A percentile compares a stretch with the other conserved stretches of the same genome.
Evolutionary conservation across 1,140 invertebrate species (phyloP).

Genomic region (Aphidius gifuensis): DNA sequence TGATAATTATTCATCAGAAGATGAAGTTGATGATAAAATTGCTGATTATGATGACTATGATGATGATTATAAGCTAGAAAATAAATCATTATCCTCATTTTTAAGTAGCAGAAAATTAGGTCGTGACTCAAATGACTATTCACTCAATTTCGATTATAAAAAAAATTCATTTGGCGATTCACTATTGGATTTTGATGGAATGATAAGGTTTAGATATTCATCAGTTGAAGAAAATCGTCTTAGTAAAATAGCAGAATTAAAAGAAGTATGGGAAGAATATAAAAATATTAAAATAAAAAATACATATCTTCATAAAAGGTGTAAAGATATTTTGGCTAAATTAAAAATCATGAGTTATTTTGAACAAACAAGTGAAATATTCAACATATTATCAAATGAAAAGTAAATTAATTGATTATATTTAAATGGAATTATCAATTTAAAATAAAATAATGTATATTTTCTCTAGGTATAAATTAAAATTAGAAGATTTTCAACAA

Average conservation of each 20-base stretch:
- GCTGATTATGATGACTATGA: no score
- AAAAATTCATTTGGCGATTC: no score
- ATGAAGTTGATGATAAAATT: no score
- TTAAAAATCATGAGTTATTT: slow-evolving; percentile 14
- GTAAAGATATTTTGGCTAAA: slow-evolving; percentile 19
- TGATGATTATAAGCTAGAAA: no score
- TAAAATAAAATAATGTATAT: background rate
- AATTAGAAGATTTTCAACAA: slow-evolving; percentile 17
- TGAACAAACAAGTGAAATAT: slow-evolving; percentile 12
- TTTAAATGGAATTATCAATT: background rate
- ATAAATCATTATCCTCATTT: no score
- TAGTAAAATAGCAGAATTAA: slow-evolving; percentile 13
- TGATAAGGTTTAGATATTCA: slow-evolving; percentile 2
- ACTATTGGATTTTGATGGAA: background rate
- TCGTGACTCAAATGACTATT: no score
- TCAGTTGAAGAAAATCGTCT: slow-evolving; percentile 19
- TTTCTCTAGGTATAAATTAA: slow-evolving; percentile 16
- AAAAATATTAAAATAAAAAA: slow-evolving; percentile 22
- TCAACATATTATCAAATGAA: slow-evolving; percentile 16
- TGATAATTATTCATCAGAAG: no score
- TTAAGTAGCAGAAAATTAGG: no score
- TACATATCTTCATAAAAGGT: slow-evolving; percentile 26
- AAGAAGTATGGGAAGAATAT: slow-evolving; percentile 20
- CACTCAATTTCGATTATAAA: no score
- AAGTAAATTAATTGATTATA: slow-evolving; percentile 9